Base-by-base conservation (phyloP, 2,888 invertebrate genomes). In the Lasioglossum malachurum region DNA sequence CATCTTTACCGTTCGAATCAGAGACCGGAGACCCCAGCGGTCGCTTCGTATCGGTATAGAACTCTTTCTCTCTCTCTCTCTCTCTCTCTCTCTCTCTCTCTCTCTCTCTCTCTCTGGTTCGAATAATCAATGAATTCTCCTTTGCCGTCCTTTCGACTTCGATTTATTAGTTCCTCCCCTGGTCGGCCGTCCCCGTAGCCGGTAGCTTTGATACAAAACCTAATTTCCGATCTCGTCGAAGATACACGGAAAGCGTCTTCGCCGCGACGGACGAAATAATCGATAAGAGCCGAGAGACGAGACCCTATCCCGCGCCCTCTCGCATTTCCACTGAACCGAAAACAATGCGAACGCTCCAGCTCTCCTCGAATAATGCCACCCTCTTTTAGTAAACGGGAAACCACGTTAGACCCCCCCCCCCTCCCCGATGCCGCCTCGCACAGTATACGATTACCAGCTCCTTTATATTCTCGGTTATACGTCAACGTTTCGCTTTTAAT, bases 211-310 rank as follows among this genome's bases (percentile, higher is more conserved):
- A 60, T 77, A 78, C 3, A 72, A 86, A 91, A 87, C 89, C 83
- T 78, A 84, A 86, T 89, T 85, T 84, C 75, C 83, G 77, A 78
- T 83, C 73, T 67, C 83, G 82, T 81, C 78, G 80, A 88, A 88
- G 84, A 81, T 90, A 90, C 90, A 87, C 78, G 87, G 72, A 82
- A 89, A 89, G 84, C 87, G 77, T 87, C 87, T 89, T 90, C 79
- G 79, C 75, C 69, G 80, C 78, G 57, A 79, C 46, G 71, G 87
- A 77, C 83, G 67, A 81, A 89, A 87, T 91, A 91, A 91, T 91
- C 91, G 91, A 91, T 91, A 91, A 84, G 77, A 79, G 84, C 77
- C 88, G 67, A 31, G 67, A 67, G 35, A 64, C 35, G 35, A 67
- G 67, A 80, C 89, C 88, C 90, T 69, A 90, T 73, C 75, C 78